Evolutionary conservation across 30 jellyfish, hydroid and myxozoan species (phyloP), one percentile per base, ranked within the genome.

Genomic region (Hydra vulgaris): DNA sequence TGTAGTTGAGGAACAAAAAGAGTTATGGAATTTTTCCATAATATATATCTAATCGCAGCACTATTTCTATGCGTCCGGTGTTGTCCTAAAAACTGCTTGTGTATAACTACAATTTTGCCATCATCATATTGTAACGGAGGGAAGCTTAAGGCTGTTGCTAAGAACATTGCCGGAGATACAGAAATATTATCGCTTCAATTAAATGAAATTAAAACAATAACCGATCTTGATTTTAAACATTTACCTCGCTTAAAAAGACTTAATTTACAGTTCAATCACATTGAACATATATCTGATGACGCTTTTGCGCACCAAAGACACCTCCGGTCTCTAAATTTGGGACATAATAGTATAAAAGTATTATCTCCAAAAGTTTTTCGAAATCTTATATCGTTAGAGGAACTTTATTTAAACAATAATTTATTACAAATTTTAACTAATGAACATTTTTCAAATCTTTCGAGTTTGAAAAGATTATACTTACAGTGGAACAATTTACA

Each of bases 341-440:
- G 97, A 18, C 85, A 93, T 22, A 94, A 94, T 71, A 72, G 25
- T 55, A 71, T 94, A 26, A 84, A 84, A 23, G 70, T 23, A 7
- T 21, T 94, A 7, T 89, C 99, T 24, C 54, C 84, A 20, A 54
- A 70, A 20, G 25, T 84, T 25, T 85, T 94, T 71, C 72, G 70
- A 53, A 88, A 81, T 75, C 74, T 94, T 19, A 69, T 95, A 17
- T 78, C 95, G 20, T 78, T 94, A 25, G 87, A 81, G 21, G 96
- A 94, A 83, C 84, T 94, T n/a, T 89, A 79, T 72, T 67, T 94
- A 8, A 94, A 94, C 79, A 66, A 79, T 84, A 94, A 94, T 72
- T 70, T 73, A 25, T 67, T 94, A 27, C 70, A 26, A 21, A 76
- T 53, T 15, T 53, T 94, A 19, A 95, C 99, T 0, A 26, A 25